Evolutionary conservation across 2,797 vertebrate species (phyloP).

Genomic region (Rhynchotus rufescens): DNA sequence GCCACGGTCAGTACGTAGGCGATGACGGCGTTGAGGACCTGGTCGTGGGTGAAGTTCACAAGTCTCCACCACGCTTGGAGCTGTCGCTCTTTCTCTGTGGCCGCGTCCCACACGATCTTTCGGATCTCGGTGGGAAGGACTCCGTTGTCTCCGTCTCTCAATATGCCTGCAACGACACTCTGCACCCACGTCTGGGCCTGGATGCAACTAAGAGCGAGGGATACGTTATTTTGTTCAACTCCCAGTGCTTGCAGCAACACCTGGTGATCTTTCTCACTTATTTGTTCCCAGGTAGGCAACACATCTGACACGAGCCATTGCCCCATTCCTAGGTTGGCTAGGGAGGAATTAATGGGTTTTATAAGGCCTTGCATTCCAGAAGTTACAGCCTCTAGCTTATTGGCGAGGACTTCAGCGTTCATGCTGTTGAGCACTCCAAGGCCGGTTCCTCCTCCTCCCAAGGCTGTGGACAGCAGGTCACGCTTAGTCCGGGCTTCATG

Average conservation of each 20-base stretch:
- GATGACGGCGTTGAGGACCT: conserved; percentile 7
- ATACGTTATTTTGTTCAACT: conserved; percentile 40
- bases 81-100: conserved; percentile 64
- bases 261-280: conserved; percentile 60
- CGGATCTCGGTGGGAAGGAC: conserved; percentile 65
- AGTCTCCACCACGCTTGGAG: conserved; percentile 73
- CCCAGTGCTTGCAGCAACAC: conserved; percentile 41
- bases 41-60: conserved; percentile 64
- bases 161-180: conserved; percentile 72
- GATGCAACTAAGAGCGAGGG: conserved; percentile 72
- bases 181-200: conserved; percentile 73
- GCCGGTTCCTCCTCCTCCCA: conserved; percentile 42
- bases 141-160: conserved; percentile 35
- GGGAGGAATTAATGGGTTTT: conserved; percentile 61
- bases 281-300: conserved; percentile 62
- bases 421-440: conserved; percentile 67
- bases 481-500: conserved; percentile 29
- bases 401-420: conserved; percentile 51
- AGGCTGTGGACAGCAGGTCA: conserved; percentile 38
- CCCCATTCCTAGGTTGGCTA: conserved; percentile 59
- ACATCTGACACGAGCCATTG: conserved; percentile 67
- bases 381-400: conserved; percentile 57
- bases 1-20: conserved; percentile 54
- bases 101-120: conserved; percentile 51
- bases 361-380: neutral